Percentiles rank a stretch among this genome's conserved stretches.
phyloP scores from a whole-genome alignment of 2,113 vertebrate genomes.

The Mionectes macconnelli region DNA sequence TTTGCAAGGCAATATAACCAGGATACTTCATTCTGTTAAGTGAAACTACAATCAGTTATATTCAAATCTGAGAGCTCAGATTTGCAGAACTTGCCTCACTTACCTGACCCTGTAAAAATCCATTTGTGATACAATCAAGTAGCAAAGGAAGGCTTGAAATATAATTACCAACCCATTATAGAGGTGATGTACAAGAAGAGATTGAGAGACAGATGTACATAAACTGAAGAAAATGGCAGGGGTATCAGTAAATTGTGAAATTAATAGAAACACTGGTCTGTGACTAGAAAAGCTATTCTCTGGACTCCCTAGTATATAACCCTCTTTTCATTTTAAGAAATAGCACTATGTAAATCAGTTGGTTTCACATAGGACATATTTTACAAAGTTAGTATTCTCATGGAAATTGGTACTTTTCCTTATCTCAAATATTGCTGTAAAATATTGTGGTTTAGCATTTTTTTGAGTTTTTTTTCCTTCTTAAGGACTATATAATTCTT shows the following conservation, averaged over 20 bases:
- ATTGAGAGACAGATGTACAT: background rate
- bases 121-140: background rate
- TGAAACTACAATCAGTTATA: background rate
- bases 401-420: background rate
- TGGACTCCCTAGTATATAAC: background rate
- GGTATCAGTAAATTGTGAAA: background rate
- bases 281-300: background rate
- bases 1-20: background rate
- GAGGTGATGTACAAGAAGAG: background rate
- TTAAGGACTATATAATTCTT: background rate
- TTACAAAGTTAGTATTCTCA: background rate
- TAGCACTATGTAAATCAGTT: background rate
- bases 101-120: background rate
- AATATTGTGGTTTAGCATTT: background rate
- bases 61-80: background rate
- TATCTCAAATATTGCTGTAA: background rate
- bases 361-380: background rate
- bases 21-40: background rate
- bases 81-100: background rate
- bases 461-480: background rate
- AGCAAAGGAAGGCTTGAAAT: background rate
- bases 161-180: background rate
- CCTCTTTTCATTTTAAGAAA: background rate
- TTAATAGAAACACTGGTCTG: background rate
- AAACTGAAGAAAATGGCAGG: background rate